A percentile compares a stretch with the other conserved stretches of the same genome.
Conservation (phyloP, 2,113 vertebrate species). For the Nipponia nippon region DNA sequence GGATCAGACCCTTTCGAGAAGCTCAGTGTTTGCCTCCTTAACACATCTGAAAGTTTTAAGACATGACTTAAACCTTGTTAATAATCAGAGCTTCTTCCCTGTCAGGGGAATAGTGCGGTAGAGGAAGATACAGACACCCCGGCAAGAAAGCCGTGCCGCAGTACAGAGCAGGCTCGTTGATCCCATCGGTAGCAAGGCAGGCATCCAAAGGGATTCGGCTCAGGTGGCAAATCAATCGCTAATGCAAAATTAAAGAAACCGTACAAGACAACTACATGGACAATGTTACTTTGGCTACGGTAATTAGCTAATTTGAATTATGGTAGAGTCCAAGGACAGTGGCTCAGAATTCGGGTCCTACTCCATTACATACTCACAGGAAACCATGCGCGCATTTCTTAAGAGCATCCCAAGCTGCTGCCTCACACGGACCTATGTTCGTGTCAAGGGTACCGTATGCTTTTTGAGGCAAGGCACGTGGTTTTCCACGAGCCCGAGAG, state of each 20-base stretch:
- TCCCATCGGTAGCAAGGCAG: background rate
- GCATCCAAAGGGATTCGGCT: background rate
- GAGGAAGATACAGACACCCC: background rate
- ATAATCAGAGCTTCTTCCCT: background rate
- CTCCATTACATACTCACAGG: background rate
- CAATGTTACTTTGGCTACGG: background rate
- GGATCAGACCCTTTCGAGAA: background rate
- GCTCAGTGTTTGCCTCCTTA: background rate
- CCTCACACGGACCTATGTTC: background rate
- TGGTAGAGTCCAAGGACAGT: background rate
- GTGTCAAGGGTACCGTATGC: background rate
- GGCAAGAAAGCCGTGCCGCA: too few relatives aligned
- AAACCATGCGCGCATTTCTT: background rate
- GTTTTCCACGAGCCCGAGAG: background rate
- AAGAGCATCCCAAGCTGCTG: background rate
- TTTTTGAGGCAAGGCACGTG: background rate
- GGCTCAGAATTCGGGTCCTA: too few relatives aligned
- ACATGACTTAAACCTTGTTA: background rate
- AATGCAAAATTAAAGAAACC: background rate
- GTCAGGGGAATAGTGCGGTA: background rate
- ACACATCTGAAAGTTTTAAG: background rate
- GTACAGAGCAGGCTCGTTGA: accelerated
- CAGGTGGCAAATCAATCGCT: background rate
- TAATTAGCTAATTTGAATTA: background rate
- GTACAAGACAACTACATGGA: background rate